Evolutionary conservation across 2,797 vertebrate species (phyloP), one percentile per base, ranked within the genome.

Genomic region (Neosalanx taihuensis): DNA sequence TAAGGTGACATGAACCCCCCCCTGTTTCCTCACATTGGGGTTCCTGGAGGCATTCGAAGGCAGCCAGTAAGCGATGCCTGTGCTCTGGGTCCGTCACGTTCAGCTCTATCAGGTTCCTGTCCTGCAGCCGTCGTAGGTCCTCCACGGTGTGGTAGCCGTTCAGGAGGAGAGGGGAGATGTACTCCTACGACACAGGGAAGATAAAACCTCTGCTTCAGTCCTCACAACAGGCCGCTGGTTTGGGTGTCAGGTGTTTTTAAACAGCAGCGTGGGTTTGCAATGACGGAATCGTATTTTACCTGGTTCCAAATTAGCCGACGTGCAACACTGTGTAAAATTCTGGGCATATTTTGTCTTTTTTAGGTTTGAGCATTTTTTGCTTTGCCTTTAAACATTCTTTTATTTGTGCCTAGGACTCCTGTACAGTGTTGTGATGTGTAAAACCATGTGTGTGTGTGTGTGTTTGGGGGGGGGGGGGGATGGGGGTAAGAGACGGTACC

Each of bases 91-190:
- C 91, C 0, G 89, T 90, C 87, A 97, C 93, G 69, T 95, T 95
- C 81, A 98, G 89, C 91, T 96, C 94, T 18, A 89, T 86, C 72
- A 97, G 92, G 78, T 97, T 93, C 76, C 89, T 91, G 67, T 97
- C 96, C 69, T 90, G 92, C 79, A 97, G 90, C 76, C 94, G 86
- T 81, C 93, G 93, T 84, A 98, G 89, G 85, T 98, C 96, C 4
- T 96, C 95, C 23, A 94, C 86, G 4, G 89, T 94, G 88, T 96
- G 94, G 79, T 96, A 96, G 62, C 96, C 95, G 6, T 94, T 94
- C 72, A 94, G 87, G 81, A 95, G 87, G 69, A 97, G 83, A 4
- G 92, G 93, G 3, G 92, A 92, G 65, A 85, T 79, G 9, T 95
- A 95, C 66, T 96, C 95, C 96, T 94, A 41, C 6, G 31, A 63